phyloP scores from a whole-genome alignment of 2,113 vertebrate species.

The Polypterus bichir region DNA sequence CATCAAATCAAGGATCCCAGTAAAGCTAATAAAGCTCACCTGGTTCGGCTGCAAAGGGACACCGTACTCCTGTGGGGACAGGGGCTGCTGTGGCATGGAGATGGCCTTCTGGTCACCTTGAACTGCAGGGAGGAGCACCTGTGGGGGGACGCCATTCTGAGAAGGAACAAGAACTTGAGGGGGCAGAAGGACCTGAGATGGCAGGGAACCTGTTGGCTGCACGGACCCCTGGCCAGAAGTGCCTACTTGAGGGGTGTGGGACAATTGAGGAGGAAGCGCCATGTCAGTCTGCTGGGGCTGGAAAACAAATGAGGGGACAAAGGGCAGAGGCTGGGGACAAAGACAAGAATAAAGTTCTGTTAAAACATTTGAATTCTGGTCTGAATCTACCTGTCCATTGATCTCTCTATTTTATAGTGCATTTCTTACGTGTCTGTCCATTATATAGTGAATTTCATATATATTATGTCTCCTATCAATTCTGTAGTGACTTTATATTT shows the following conservation, averaged over 20 bases:
- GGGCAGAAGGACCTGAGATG: background rate
- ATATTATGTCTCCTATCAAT: no score
- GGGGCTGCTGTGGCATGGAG: conserved; percentile 27
- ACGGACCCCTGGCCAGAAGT: conserved; percentile 18
- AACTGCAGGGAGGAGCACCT: conserved; percentile 28
- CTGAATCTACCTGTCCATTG: no score
- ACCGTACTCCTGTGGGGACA: conserved; percentile 22
- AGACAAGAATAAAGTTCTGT: no score
- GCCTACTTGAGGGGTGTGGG: conserved; percentile 34
- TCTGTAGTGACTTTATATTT: no score
- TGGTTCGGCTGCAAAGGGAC: conserved; percentile 34
- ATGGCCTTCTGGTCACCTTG: conserved; percentile 38
- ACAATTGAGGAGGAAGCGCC: conserved; percentile 40
- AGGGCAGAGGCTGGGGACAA: background rate
- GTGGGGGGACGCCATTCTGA: conserved; percentile 40
- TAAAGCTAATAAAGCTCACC: conserved; percentile 22
- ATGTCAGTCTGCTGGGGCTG: conserved; percentile 42
- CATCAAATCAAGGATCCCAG: background rate
- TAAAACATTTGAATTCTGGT: no score
- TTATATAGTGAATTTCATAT: no score
- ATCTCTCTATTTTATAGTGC: no score
- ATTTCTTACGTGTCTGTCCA: no score
- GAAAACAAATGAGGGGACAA: conserved; percentile 36
- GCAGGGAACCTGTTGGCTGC: conserved; percentile 27
- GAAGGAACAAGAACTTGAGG: conserved; percentile 28